Conservation (phyloP, 2,888 invertebrate species). For the Apoda limacodes region DNA sequence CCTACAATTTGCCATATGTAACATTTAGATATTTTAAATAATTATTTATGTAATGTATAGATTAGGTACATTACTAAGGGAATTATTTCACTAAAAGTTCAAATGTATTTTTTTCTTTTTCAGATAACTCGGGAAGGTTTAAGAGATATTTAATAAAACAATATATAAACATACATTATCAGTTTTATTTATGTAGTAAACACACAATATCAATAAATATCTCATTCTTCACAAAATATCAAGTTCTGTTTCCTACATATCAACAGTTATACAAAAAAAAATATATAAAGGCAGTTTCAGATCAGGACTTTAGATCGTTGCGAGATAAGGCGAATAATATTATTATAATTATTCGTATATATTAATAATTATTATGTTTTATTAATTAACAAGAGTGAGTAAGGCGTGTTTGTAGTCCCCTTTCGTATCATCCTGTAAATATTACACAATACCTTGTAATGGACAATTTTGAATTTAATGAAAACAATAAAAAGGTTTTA, state of each 20-base stretch:
- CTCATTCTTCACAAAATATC: slow-evolving; percentile 59
- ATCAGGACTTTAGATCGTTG: slow-evolving; percentile 33
- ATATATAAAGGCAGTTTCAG: slow-evolving; percentile 52
- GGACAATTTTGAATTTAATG: too few relatives aligned
- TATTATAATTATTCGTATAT: too few relatives aligned
- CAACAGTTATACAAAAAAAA: slow-evolving; percentile 47
- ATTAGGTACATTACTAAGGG: too few relatives aligned
- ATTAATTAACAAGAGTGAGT: slow-evolving; percentile 65
- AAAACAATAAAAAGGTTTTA: too few relatives aligned
- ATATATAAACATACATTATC: slow-evolving; percentile 49
- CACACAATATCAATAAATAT: slow-evolving; percentile 69
- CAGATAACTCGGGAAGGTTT: slow-evolving; percentile 65
- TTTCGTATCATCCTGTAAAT: slow-evolving; percentile 75
- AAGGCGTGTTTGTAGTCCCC: slow-evolving; percentile 78
- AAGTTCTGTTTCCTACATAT: slow-evolving; percentile 45
- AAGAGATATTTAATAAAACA: slow-evolving; percentile 47
- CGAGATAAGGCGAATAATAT: slow-evolving; percentile 23
- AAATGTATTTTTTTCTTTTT: slow-evolving; percentile 21
- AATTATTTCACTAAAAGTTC: too few relatives aligned
- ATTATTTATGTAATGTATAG: too few relatives aligned
- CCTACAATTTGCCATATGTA: too few relatives aligned
- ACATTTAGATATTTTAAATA: too few relatives aligned
- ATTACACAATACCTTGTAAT: slow-evolving; percentile 44
- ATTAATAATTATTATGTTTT: slow-evolving; percentile 42
- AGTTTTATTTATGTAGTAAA: slow-evolving; percentile 61